Conservation (phyloP, 2,888 invertebrate species). For the Dynastes maya region DNA sequence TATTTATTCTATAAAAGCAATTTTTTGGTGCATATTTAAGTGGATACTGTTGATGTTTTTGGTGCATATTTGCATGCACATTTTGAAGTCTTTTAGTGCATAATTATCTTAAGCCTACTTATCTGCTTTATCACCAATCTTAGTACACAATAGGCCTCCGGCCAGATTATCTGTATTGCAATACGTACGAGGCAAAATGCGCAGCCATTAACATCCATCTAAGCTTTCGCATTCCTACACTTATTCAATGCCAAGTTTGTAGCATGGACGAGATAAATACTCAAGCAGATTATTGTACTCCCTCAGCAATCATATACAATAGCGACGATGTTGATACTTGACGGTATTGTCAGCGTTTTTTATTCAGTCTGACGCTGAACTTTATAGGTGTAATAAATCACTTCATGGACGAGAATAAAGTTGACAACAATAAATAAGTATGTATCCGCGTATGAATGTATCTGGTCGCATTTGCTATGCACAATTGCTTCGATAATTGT, state of each 20-base stretch:
- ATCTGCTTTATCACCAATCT: no score
- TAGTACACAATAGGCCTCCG: no score
- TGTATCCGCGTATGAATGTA: neutral
- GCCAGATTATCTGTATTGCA: no score
- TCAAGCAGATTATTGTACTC: neutral
- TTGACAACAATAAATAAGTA: conserved; percentile 4
- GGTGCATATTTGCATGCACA: no score
- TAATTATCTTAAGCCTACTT: no score
- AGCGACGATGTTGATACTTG: neutral
- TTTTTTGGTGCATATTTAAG: no score
- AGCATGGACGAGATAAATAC: neutral
- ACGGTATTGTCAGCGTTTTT: conserved; percentile 1
- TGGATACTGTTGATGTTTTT: no score
- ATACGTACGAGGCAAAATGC: no score
- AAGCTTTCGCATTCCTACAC: no score
- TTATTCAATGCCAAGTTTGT: neutral
- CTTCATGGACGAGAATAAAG: neutral
- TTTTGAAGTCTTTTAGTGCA: no score
- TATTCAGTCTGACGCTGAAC: neutral
- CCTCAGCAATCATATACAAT: neutral
- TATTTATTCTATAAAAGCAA: no score
- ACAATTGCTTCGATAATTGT: neutral
- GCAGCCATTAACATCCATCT: no score
- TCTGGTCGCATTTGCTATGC: neutral
- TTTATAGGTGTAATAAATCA: neutral